A percentile compares a stretch with the other conserved stretches of the same genome.
Conservation (phyloP, 2,113 vertebrate species). For the Lipophrys pholis region DNA sequence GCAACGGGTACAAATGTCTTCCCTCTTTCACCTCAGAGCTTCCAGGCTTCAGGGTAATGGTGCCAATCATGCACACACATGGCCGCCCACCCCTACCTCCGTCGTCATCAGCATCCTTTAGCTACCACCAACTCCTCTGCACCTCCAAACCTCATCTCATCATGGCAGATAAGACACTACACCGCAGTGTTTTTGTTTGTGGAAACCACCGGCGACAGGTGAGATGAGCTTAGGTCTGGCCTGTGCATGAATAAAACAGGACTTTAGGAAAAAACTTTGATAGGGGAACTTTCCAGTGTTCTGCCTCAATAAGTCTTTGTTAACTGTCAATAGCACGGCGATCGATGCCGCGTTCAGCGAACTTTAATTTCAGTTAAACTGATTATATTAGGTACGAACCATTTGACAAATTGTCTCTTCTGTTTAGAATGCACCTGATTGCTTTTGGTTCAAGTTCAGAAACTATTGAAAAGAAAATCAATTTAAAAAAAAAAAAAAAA, state of each 20-base stretch:
- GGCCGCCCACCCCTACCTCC: not conserved
- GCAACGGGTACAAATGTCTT: slow-evolving; percentile 75
- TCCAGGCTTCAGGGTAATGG: slow-evolving; percentile 62
- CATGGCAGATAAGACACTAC: slow-evolving; percentile 15
- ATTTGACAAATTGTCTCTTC: slow-evolving; percentile 16
- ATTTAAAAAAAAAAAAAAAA: too few species aligned
- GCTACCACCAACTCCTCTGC: slow-evolving; percentile 38
- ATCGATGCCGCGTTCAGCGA: slow-evolving; percentile 16
- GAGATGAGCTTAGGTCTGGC: slow-evolving; percentile 45
- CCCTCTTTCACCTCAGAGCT: slow-evolving; percentile 65
- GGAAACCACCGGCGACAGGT: slow-evolving; percentile 15
- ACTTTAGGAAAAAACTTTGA: slow-evolving; percentile 55
- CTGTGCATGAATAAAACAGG: slow-evolving; percentile 39
- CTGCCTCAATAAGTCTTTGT: slow-evolving; percentile 14
- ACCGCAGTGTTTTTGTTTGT: slow-evolving; percentile 51
- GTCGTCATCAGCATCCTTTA: slow-evolving; percentile 38
- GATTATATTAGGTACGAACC: slow-evolving; percentile 24
- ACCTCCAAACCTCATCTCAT: slow-evolving; percentile 54
- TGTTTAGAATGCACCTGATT: not conserved
- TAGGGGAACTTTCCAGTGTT: slow-evolving; percentile 4
- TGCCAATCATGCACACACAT: slow-evolving; percentile 69
- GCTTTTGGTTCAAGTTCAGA: not conserved
- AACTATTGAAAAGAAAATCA: too few species aligned
- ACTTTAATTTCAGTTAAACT: slow-evolving; percentile 43
- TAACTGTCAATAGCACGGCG: slow-evolving; percentile 52